These are phyloP conservation scores for Homarus gammarus DNA, from an alignment of 2,888 invertebrate species.

Conservation along the genomic window DNA sequence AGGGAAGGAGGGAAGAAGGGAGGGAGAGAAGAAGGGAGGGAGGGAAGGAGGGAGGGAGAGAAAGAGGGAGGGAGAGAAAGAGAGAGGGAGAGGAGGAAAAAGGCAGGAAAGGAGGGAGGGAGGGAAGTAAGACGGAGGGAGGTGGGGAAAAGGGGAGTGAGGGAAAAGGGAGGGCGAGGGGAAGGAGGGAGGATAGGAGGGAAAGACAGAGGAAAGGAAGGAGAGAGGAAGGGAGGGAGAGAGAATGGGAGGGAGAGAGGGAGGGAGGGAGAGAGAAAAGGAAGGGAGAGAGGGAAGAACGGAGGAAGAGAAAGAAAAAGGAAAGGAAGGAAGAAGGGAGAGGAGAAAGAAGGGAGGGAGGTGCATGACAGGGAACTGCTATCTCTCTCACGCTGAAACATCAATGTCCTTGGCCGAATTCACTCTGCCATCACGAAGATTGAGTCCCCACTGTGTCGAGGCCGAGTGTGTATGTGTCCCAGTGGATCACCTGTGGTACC, in stretches of 20 bases:
- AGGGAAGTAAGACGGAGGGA: constrained; percentile 13
- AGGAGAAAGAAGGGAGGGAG: too few relatives aligned
- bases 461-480: too few relatives aligned
- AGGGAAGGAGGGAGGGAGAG: too few relatives aligned
- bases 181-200: too few relatives aligned
- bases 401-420: too few relatives aligned
- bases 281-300: neutral
- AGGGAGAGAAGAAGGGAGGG: neutral
- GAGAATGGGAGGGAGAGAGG: neutral
- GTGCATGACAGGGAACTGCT: too few relatives aligned
- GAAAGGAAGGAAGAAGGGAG: too few relatives aligned
- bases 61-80: too few relatives aligned
- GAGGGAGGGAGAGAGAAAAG: neutral
- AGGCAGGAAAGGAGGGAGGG: neutral
- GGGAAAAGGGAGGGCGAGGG: constrained; percentile 5
- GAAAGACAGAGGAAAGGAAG: neutral
- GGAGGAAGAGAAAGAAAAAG: neutral
- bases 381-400: too few relatives aligned
- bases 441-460: too few relatives aligned
- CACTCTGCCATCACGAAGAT: too few relatives aligned
- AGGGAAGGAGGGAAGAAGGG: neutral
- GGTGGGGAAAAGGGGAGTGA: constrained; percentile 9
- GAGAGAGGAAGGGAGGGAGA: neutral
- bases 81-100: neutral
- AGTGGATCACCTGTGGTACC: too few relatives aligned